A percentile compares a stretch with the other conserved stretches of the same genome.
phyloP scores from a whole-genome alignment of 1,140 invertebrate species.

The Psix sp. region DNA sequence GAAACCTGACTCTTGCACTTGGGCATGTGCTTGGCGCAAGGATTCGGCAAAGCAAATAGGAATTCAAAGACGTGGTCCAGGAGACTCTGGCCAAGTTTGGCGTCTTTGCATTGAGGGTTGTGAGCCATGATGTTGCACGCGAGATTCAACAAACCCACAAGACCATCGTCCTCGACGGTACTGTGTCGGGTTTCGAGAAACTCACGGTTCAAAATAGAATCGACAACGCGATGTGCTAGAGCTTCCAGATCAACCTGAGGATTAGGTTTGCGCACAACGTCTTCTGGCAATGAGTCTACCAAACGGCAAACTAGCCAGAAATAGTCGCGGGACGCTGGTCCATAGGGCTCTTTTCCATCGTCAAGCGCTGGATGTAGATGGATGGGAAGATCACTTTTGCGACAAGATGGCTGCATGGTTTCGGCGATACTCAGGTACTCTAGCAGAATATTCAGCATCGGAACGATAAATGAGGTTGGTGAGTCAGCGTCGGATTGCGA shows the following conservation, averaged over 20 bases:
- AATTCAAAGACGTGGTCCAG: constrained; percentile 89
- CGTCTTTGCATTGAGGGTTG: constrained; percentile 89
- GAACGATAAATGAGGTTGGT: constrained; percentile 80
- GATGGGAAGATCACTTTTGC: constrained; percentile 72
- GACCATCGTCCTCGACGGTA: constrained; percentile 90
- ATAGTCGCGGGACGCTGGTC: constrained; percentile 94
- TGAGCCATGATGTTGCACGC: constrained; percentile 92
- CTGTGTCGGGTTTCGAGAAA: constrained; percentile 89
- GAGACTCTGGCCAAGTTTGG: constrained; percentile 85
- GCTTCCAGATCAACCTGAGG: constrained; percentile 83
- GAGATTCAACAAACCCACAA: constrained; percentile 92
- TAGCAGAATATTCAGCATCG: constrained; percentile 87
- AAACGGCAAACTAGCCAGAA: constrained; percentile 94
- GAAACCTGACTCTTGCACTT: constrained; percentile 95
- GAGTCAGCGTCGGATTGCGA: constrained; percentile 75
- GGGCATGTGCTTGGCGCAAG: constrained; percentile 88
- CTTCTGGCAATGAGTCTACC: constrained; percentile 89
- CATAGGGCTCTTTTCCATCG: constrained; percentile 93
- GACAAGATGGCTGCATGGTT: constrained; percentile 85
- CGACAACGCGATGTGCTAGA: constrained; percentile 85
- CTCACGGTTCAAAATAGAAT: constrained; percentile 86
- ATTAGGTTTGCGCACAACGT: constrained; percentile 83
- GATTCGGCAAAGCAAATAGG: constrained; percentile 92
- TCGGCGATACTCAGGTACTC: constrained; percentile 89
- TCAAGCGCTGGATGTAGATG: constrained; percentile 81